phyloP scores from a whole-genome alignment of 1,140 invertebrate genomes.

The Drosophila tsacasi region DNA sequence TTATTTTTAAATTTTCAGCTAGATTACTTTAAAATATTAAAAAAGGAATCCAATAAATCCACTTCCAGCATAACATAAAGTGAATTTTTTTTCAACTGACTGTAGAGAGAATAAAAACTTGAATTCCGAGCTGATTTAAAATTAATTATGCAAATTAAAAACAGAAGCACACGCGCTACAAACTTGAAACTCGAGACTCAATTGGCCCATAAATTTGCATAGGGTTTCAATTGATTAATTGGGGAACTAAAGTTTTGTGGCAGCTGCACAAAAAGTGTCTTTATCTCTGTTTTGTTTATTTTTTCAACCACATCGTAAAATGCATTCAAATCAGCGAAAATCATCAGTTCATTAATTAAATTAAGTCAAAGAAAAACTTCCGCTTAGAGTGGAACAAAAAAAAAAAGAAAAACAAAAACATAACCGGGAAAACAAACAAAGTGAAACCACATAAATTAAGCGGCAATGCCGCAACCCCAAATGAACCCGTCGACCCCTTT shows the following conservation, averaged over 20 bases:
- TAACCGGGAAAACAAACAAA: constrained; percentile 42
- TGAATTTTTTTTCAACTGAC: constrained; percentile 22
- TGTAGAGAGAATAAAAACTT: background rate
- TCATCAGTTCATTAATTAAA: constrained; percentile 75
- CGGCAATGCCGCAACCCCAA: constrained; percentile 46
- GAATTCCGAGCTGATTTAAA: constrained; percentile 7
- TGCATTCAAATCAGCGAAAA: constrained; percentile 32
- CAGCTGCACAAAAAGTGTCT: constrained; percentile 9
- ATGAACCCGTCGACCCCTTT: constrained; percentile 47
- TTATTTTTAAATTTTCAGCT: too few relatives aligned
- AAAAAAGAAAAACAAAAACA: constrained; percentile 29
- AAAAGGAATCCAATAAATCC: background rate
- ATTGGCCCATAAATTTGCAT: constrained; percentile 41
- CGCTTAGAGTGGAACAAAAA: constrained; percentile 7
- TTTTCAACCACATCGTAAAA: constrained; percentile 9
- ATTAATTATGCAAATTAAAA: constrained; percentile 63
- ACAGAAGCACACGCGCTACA: constrained; percentile 23
- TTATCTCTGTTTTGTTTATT: constrained; percentile 25
- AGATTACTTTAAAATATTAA: background rate
- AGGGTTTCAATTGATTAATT: constrained; percentile 62
- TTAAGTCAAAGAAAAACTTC: constrained; percentile 61
- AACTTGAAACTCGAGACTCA: constrained; percentile 3
- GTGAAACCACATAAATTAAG: constrained; percentile 77
- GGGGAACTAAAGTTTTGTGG: constrained; percentile 5
- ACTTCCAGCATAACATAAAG: background rate